Evolutionary conservation across 2,797 vertebrate genomes (phyloP), one percentile per base, ranked within the genome.

Genomic region (Dendrocincla fuliginosa): DNA sequence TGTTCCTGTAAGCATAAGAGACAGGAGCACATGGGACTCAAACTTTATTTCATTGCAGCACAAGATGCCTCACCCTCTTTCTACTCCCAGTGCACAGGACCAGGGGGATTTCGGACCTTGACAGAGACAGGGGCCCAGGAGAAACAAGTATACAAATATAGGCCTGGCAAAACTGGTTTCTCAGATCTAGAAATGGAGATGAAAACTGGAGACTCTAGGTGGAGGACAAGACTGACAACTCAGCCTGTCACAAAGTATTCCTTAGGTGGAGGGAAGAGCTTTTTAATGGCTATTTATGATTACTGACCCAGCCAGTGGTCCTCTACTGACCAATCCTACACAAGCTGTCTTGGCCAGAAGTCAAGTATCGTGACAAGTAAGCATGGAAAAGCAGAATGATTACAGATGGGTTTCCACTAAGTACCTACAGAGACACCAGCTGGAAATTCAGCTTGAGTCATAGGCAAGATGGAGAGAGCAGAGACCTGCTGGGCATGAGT

Each of bases 1-100:
- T 60, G 20, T 65, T 47, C n/a, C 41, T 0, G 0, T 30, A 61
- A 82, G 16, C 0, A 0, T 49, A 42, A 44, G 52, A 63, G 39
- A 71, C 88, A 74, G 71, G 16, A 84, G 4, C 5, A 65, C 14
- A 8, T 3, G 20, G 27, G n/a, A 61, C 16, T 89, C 76, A 28
- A 0, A 30, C 15, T 67, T 63, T 22, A 63, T 18, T 20, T n/a
- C 24, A 49, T 2, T 50, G 14, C 28, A 25, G 22, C 13, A 19
- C 20, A 49, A 12, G 19, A 15, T 47, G 33, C 23, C 13, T 67
- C 55, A 30, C 2, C 5, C 19, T 46, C 27, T 65, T 65, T 1
- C 0, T 30, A 15, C 11, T 61, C 50, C 10, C 6, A 63, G 39
- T 10, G 39, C 35, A 30, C 10, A 55, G 55, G 25, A n/a, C 8